These are phyloP conservation scores for Eulemur rufifrons DNA, from an alignment of 2,113 vertebrate genomes.

Conservation along the genomic window DNA sequence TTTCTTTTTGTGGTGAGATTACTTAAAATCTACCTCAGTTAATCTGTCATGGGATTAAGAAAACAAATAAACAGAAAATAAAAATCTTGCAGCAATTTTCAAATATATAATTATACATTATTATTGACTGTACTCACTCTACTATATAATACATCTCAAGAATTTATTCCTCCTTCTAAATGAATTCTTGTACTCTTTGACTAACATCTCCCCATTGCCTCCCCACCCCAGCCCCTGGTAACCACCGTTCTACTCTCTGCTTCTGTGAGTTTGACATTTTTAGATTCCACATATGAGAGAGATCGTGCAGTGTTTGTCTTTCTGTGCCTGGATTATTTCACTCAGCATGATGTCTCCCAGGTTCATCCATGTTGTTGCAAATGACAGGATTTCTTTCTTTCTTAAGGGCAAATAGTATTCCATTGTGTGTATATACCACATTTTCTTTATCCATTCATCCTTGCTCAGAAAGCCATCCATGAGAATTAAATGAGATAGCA, in stretches of 20 bases:
- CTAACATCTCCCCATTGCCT: not conserved
- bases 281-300: not conserved
- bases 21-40: not conserved
- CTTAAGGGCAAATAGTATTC: not conserved
- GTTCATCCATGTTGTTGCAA: not conserved
- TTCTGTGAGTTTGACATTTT: not conserved
- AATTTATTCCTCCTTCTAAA: not conserved
- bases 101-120: not conserved
- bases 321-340: not conserved
- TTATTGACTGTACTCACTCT: not conserved
- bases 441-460: not conserved
- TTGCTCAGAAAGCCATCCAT: constrained; percentile 32
- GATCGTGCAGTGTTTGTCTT: not conserved
- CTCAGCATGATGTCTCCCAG: not conserved
- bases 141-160: not conserved
- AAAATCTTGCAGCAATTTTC: not conserved
- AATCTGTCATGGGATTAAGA: not conserved
- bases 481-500: not conserved
- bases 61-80: not conserved
- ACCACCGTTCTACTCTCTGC: not conserved
- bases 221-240: no score
- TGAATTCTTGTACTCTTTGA: not conserved
- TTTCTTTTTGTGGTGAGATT: not conserved
- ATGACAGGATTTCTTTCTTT: not conserved
- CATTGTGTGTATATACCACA: not conserved